Conservation (phyloP, 2,888 invertebrate genomes). For the Nudaria mundana region DNA sequence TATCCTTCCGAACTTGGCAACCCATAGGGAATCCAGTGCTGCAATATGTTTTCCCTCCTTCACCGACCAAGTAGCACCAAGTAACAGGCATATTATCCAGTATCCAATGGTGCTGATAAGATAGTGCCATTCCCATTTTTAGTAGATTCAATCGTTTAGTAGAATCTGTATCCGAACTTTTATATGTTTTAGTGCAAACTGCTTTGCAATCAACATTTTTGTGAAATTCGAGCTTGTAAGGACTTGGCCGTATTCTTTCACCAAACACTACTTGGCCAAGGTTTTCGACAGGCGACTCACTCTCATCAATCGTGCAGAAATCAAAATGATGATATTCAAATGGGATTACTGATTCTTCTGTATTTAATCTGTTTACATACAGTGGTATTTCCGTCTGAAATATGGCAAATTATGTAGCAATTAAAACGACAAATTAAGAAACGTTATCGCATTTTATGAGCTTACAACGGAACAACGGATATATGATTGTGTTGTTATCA, state of each 20-base stretch:
- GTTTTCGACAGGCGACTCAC: conserved; percentile 96
- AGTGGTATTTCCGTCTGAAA: conserved; percentile 93
- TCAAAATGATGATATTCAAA: conserved; percentile 99
- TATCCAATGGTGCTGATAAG: conserved; percentile 99
- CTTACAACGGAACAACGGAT: conserved; percentile 6
- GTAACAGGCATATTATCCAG: conserved; percentile 99
- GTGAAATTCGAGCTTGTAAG: conserved; percentile 93
- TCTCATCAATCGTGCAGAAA: conserved; percentile 90
- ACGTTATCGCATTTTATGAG: conserved; percentile 17
- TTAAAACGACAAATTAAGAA: background rate
- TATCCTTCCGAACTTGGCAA: conserved; percentile 87
- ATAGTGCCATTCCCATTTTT: conserved; percentile 95
- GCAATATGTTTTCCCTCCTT: conserved; percentile 88
- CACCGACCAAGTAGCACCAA: conserved; percentile 94
- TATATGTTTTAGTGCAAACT: conserved; percentile 86
- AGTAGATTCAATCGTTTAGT: conserved; percentile 89
- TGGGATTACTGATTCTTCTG: conserved; percentile 98
- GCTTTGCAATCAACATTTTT: conserved; percentile 84
- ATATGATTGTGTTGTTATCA: conserved; percentile 3
- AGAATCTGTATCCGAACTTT: conserved; percentile 82
- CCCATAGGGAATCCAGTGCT: conserved; percentile 99
- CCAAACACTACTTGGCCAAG: conserved; percentile 99
- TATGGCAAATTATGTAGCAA: background rate
- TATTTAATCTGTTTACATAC: conserved; percentile 97
- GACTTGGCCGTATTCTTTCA: conserved; percentile 97